phyloP scores from a whole-genome alignment of 2,113 vertebrate species.

The Mixornis gularis region DNA sequence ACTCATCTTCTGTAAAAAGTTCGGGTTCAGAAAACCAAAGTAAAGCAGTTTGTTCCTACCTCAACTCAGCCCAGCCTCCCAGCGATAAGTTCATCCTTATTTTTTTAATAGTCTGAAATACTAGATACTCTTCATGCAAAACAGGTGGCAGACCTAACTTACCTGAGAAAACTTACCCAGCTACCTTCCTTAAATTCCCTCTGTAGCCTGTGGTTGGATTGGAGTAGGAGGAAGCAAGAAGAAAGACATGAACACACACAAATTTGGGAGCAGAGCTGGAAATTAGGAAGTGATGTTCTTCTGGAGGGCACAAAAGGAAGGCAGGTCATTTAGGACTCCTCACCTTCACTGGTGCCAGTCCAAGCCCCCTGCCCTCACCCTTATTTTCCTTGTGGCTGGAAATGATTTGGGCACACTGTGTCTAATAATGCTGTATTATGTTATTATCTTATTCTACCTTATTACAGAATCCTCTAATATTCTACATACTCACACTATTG shows the following conservation, averaged over 20 bases:
- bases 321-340: not conserved
- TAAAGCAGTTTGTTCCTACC: not conserved
- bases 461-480: not conserved
- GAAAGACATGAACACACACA: not conserved
- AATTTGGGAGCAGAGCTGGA: not conserved
- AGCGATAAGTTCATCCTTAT: not conserved
- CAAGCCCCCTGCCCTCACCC: not conserved
- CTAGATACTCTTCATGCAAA: not conserved
- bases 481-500: not conserved
- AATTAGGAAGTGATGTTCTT: not conserved
- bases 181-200: not conserved
- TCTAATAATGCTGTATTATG: not conserved
- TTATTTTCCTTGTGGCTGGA: not conserved
- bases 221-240: not conserved
- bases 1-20: not conserved
- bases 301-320: not conserved
- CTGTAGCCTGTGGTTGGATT: not conserved
- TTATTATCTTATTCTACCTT: not conserved
- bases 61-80: not conserved
- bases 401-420: not conserved
- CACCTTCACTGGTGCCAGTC: accelerated
- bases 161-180: not conserved
- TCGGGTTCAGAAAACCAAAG: not conserved
- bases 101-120: not conserved
- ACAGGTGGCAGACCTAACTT: not conserved